Evolutionary conservation across 2,888 invertebrate species (phyloP), one percentile per base, ranked within the genome.

Genomic region (Eutolmus rufibarbis): DNA sequence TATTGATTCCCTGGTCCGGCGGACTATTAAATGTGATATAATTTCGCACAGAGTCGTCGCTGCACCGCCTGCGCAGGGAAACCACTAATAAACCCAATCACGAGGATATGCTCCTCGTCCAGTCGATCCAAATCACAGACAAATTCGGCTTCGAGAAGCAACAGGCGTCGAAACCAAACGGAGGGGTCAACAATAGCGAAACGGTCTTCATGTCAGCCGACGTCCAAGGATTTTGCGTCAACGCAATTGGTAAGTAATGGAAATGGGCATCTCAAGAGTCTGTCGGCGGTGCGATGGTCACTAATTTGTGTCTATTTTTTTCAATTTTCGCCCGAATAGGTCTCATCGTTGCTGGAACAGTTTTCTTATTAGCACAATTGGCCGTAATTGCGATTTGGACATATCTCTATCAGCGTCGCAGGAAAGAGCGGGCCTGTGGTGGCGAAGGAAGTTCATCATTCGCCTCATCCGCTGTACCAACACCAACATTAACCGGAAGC

Each of bases 121-220:
- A 97, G 92, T 96, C 97, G 88, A 97, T 98, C 91, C 97, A 97
- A 93, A 98, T 98, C 91, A 97, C 97, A 51, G 98, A 98, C 93
- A 97, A 97, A 92, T 98, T 97, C 92, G 97, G 97, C 57, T 97
- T 97, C 93, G 96, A 96, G 90, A 95, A 95, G 91, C 95, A 94
- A 90, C 91, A 92, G 88, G 94, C 94, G 89, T 94, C 95, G 86
- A 94, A 94, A 89, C 91, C 91, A 86, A 90, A 90, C 88, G 90
- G 89, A 14, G 89, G 90, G 87, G 90, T 91, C 88, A 93, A 94
- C 88, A 94, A 95, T 89, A 95, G 95, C 91, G 96, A 96, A 92
- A 95, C 96, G 78, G 94, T 96, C 84, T 96, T 95, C 93, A 94
- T 96, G 89, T 94, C 95, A 89, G 95, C 94, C 91, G 94, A 94